Evolutionary conservation across 2,113 vertebrate species (phyloP), one percentile per base, ranked within the genome.

Genomic region (Tachycineta bicolor): DNA sequence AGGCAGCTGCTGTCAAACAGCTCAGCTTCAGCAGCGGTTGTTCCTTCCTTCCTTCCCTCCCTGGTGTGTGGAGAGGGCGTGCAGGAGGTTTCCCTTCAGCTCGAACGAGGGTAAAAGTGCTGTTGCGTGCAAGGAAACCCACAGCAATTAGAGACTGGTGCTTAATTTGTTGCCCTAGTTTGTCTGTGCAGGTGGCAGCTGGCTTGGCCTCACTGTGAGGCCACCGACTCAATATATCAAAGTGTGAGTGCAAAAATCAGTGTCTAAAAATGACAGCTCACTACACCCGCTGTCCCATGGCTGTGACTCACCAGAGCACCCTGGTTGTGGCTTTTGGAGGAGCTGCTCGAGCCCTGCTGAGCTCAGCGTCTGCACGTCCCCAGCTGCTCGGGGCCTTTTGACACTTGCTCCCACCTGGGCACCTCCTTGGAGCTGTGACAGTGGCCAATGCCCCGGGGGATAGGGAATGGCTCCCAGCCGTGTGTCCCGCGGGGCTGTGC

Each of bases 361-460:
- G 25, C 44, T 34, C 62, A 26, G 37, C 33, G 25, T 22, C 53
- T 44, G 47, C 87, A 37, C 47, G 23, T 60, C 46, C 75, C 67
- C 37, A 1, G 52, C 7, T 1, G 26, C 73, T 14, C 0, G 0
- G 12, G 44, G 28, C 9, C 4, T 2, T 82, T 69, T 29, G 68
- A 39, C 74, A 9, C 44, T 71, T 10, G 20, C 39, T 71, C 47
- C 19, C 70, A 26, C 50, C 39, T 24, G 23, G 23, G 2, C 5
- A 14, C 17, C 33, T 11, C 56, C 65, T 6, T 1, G 43, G 50
- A 46, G 69, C 50, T 12, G 83, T 0, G 4, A 52, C 52, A 37
- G 44, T 3, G 78, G 73, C 78, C 55, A 0, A 0, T 2, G 29
- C n/a, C 52, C 28, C 0, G 0, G 15, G 55, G 67, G 21, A 5